Conservation (phyloP, 2,113 vertebrate genomes). For the Sorex araneus region DNA sequence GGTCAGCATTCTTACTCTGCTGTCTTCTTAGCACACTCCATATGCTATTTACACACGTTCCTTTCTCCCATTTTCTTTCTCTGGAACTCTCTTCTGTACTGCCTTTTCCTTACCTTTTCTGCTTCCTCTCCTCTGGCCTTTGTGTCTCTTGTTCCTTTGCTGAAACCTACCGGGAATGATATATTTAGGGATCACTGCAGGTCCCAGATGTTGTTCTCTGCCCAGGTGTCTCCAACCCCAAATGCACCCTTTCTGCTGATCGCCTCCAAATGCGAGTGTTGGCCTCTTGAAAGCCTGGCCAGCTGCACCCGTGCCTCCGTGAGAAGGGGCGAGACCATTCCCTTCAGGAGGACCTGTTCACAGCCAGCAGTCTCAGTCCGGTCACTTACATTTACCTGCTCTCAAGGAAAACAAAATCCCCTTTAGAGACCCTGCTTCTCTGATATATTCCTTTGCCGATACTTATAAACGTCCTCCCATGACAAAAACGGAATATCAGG, state of each 20-base stretch:
- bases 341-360: not conserved
- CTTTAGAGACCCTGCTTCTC: not conserved
- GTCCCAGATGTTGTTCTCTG: not conserved
- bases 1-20: not conserved
- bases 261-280: not conserved
- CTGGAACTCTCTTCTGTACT: not conserved
- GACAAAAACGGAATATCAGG: not conserved
- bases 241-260: not conserved
- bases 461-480: not conserved
- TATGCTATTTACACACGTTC: not conserved
- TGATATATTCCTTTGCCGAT: not conserved
- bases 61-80: not conserved
- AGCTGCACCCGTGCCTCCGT: not conserved
- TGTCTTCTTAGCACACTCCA: not conserved
- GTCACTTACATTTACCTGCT: not conserved
- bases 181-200: not conserved
- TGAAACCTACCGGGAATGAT: conserved; percentile 43
- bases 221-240: not conserved
- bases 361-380: not conserved
- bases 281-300: not conserved
- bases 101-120: not conserved
- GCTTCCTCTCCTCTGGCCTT: not conserved
- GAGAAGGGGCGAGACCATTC: not conserved
- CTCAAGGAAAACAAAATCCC: not conserved
- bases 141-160: conserved; percentile 15